Conservation (phyloP, 2,888 invertebrate genomes). For the Ochlodes sylvanus region DNA sequence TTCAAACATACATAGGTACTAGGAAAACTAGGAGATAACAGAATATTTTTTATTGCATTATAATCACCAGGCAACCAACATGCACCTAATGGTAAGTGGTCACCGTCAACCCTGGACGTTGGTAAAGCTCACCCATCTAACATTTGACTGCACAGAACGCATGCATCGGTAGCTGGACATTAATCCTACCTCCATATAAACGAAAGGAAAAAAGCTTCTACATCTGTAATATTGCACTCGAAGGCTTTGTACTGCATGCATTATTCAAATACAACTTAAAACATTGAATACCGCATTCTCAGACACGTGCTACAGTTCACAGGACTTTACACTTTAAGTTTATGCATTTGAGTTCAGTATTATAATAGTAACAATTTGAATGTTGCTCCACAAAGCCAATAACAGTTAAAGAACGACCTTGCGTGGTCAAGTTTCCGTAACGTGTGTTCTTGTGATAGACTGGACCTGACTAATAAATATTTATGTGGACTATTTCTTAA, state of each 20-base stretch:
- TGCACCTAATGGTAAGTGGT: too few relatives aligned
- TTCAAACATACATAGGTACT: too few relatives aligned
- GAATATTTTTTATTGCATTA: too few relatives aligned
- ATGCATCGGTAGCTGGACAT: too few relatives aligned
- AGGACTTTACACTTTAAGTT: slow-evolving; percentile 37
- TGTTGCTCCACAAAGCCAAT: slow-evolving; percentile 63
- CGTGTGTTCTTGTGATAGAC: slow-evolving; percentile 61
- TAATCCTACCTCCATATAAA: background rate
- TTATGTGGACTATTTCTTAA: slow-evolving; percentile 25
- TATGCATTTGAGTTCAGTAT: slow-evolving; percentile 37
- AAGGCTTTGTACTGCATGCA: slow-evolving; percentile 26
- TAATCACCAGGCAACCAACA: too few relatives aligned
- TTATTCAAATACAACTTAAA: slow-evolving; percentile 37
- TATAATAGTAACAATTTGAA: slow-evolving; percentile 39
- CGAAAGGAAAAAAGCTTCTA: slow-evolving; percentile 23
- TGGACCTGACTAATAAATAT: slow-evolving; percentile 46
- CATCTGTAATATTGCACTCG: slow-evolving; percentile 12
- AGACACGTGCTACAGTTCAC: slow-evolving; percentile 33
- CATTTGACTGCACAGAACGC: too few relatives aligned
- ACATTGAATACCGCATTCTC: slow-evolving; percentile 51
- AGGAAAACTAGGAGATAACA: too few relatives aligned
- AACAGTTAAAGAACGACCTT: slow-evolving; percentile 71
- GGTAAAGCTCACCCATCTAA: too few relatives aligned
- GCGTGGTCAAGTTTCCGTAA: slow-evolving; percentile 74
- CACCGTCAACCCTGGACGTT: too few relatives aligned